Evolutionary conservation across 2,888 invertebrate genomes (phyloP), one percentile per base, ranked within the genome.

Genomic region (Napeogenes inachia): DNA sequence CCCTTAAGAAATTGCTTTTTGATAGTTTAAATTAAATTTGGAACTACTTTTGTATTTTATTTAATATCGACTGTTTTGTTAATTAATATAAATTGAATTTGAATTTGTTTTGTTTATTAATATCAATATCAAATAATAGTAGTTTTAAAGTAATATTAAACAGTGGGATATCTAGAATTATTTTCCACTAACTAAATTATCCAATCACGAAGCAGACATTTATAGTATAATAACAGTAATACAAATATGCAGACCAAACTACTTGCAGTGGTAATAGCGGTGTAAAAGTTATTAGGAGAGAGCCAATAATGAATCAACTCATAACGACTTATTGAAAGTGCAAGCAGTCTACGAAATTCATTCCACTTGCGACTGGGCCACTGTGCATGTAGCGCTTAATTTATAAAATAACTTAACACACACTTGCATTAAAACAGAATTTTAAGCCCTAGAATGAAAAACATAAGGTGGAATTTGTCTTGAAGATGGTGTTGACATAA

Each of bases 291-390:
- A 75, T 80, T 76, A 73, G 60, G 61, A 70, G 74, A 75, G 70
- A 59, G 62, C 71, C 76, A 76, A 76, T 79, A 78, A 77, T 71
- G 70, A 75, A 76, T 79, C 73, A 63, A 75, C 71, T 75, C 21
- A 81, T 78, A 80, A 73, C 70, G 75, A 81, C 71, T 76, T 77
- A 82, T 83, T 77, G 88, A 89, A 88, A 87, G 87, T 87, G 88
- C 85, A 87, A 87, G 87, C 84, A 76, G 77, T 76, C 75, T 83
- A 81, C 79, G 76, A 83, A 84, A 81, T 82, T 83, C 79, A 84
- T 82, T 84, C 81, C 81, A 80, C 78, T 82, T 78, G 80, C 80
- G 82, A 86, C 80, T 87, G 85, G 84, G 84, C 82, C 84, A 85
- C 78, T 78, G 75, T 78, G 77, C 73, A 75, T 68, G 62, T 64